Evolutionary conservation across 1,140 invertebrate genomes (phyloP).

Genomic region (Neodiprion lecontei): DNA sequence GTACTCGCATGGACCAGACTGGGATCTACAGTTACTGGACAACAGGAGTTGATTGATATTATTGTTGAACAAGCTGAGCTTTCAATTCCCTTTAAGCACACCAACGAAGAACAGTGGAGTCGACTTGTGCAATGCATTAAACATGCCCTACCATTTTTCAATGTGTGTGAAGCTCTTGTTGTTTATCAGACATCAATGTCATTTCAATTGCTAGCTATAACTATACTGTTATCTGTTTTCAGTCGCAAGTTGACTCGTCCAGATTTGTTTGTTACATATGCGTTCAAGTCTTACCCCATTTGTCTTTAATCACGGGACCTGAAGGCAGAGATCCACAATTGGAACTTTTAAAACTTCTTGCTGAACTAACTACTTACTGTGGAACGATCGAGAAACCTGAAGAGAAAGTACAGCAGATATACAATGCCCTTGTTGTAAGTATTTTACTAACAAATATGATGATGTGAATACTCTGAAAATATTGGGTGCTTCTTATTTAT

Average conservation of each 20-base stretch:
- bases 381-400: conserved; percentile 78
- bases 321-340: conserved; percentile 77
- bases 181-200: conserved; percentile 18
- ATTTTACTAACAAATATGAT: conserved; percentile 22
- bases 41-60: conserved; percentile 86
- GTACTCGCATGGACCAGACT: conserved; percentile 82
- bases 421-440: conserved; percentile 80
- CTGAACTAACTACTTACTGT: conserved; percentile 81
- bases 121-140: conserved; percentile 85
- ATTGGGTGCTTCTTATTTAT: background rate
- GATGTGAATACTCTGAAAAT: conserved; percentile 3
- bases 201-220: conserved; percentile 19
- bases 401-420: conserved; percentile 77
- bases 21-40: conserved; percentile 80
- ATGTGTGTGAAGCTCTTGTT: conserved; percentile 68
- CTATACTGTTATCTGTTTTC: conserved; percentile 44
- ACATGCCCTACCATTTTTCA: conserved; percentile 86
- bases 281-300: conserved; percentile 78
- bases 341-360: conserved; percentile 86
- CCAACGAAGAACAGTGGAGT: conserved; percentile 78
- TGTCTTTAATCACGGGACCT: conserved; percentile 63
- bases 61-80: conserved; percentile 84
- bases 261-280: conserved; percentile 88
- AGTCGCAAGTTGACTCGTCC: conserved; percentile 88
- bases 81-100: conserved; percentile 77